Evolutionary conservation across 2,888 invertebrate genomes (phyloP), one percentile per base, ranked within the genome.

Genomic region (Ganaspis brasiliensis): DNA sequence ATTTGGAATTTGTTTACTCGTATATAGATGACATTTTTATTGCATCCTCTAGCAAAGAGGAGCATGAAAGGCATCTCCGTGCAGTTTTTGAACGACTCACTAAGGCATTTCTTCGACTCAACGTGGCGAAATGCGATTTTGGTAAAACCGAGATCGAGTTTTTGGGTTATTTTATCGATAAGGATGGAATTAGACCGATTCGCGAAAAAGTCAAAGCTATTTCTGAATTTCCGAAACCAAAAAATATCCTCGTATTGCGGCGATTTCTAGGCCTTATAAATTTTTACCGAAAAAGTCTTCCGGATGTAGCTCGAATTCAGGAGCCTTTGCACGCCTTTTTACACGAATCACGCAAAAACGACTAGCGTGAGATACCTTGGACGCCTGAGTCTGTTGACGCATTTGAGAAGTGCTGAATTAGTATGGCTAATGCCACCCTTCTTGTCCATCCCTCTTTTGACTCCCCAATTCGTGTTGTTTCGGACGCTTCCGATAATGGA

Each of bases 21-120:
- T 89, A 87, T 73, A 78, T 89, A 0, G 88, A 89, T 72, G 88
- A 89, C 71, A 81, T 88, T 6, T 79, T 88, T 8, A 76, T 88
- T 0, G 86, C 85, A 10, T 83, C 84, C 1, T 35, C 31, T 0
- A 35, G 57, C 1, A 1, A 10, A 1, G 75, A 83, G 61, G 78
- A 86, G 61, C 83, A 84, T 56, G 5, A 55, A 4, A 31, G 16
- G 1, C 81, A 84, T 72, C 45, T 85, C n/a, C 9, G 67, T 0
- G 37, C 49, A 1, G 74, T 82, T 1, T 80, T 82, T 24, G 1
- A 78, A 21, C 59, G 79, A 16, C 67, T 85, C 0, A 8, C 56
- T 12, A 57, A 78, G 6, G 75, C 67, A 56, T 61, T 61, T 1
- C 12, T 82, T 0, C 73, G 16, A 8, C 71, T 85, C 1, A 79